A percentile compares a stretch with the other conserved stretches of the same genome.
phyloP scores from a whole-genome alignment of 2,113 vertebrate genomes.

The Podilymbus podiceps region DNA sequence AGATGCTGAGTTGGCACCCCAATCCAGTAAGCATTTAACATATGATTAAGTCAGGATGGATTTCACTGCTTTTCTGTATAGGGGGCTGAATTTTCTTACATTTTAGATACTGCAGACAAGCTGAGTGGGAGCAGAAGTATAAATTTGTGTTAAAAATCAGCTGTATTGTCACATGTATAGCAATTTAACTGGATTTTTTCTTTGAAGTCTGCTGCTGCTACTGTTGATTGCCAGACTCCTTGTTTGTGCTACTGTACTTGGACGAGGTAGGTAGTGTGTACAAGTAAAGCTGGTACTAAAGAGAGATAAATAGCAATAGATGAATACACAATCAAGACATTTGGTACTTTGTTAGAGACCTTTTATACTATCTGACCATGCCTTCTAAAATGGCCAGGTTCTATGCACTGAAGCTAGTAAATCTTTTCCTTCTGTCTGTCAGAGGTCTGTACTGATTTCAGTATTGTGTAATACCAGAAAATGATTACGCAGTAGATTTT shows the following conservation, averaged over 20 bases:
- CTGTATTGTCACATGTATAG: neutral
- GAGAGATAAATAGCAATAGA: neutral
- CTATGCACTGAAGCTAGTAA: neutral
- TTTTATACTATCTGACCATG: neutral
- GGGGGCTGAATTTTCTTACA: neutral
- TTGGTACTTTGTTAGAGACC: neutral
- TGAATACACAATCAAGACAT: neutral
- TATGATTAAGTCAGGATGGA: neutral
- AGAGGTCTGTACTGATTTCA: neutral
- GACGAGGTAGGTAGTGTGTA: neutral
- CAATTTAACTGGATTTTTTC: neutral
- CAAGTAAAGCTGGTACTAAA: neutral
- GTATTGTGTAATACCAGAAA: neutral
- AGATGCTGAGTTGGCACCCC: neutral
- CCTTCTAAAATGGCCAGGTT: neutral
- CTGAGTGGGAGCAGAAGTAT: neutral
- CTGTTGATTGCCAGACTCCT: neutral
- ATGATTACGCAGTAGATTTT: neutral
- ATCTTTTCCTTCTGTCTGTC: neutral
- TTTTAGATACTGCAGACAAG: neutral
- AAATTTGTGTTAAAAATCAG: neutral
- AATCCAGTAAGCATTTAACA: neutral
- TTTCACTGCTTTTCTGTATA: neutral
- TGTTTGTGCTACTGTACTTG: neutral
- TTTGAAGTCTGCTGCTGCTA: neutral